Evolutionary conservation across 2,888 invertebrate species (phyloP), one percentile per base, ranked within the genome.

Genomic region (Tiphia femorata): DNA sequence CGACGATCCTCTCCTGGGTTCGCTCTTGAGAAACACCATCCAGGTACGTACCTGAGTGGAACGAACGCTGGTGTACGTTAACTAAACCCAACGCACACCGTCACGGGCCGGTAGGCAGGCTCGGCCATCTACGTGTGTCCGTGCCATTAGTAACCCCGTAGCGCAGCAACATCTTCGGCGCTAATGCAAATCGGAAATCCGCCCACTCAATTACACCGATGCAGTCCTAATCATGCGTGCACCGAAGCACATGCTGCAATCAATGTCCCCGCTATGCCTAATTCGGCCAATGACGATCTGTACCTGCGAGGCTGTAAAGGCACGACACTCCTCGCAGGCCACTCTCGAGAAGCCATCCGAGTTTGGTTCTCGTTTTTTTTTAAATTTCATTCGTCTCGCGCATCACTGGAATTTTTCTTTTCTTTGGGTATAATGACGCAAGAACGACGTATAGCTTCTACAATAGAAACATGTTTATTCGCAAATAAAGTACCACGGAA

Each of bases 171-270:
- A 70, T 77, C 75, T 78, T 76, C 64, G 67, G 49, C 54, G 70
- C 54, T 70, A 70, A 72, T 78, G 78, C 70, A 78, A 78, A 78
- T 78, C 72, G 67, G 76, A 74, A 76, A 77, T 69, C 75, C 72
- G 70, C 72, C 72, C 65, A 70, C 72, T 72, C 77, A 75, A 76
- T 77, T 76, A 75, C 72, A 63, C 68, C 61, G 59, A 58, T 58
- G 64, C 61, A 53, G 62, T 61, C 65, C 65, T 70, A 70, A 72
- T 75, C 70, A 62, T 65, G 71, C 67, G 66, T 64, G 64, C 61
- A 62, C 43, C 51, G 55, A 29, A 60, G 55, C 70, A 57, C 67
- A 70, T 55, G 60, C 54, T 59, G 64, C 62, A 67, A 70, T 70
- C 70, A 67, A 62, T 70, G 69, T 64, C 58, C 60, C 55, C 54